These are phyloP conservation scores for Ageneiosus marmoratus DNA, from an alignment of 2,113 vertebrate species.

Conservation along the genomic window DNA sequence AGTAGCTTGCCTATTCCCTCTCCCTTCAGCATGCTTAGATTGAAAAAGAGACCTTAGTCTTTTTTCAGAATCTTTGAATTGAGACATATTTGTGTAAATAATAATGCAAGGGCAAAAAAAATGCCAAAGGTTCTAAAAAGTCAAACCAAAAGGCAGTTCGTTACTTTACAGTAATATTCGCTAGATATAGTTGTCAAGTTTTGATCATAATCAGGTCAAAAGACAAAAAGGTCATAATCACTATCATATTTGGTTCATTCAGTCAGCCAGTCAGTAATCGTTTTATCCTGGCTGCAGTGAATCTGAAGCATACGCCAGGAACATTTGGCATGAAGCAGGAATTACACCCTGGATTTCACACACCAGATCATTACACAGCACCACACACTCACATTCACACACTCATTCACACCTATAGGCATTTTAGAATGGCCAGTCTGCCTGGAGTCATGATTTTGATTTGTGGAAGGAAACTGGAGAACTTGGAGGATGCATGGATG, in stretches of 20 bases:
- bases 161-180: not conserved
- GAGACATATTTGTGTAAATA: conserved; percentile 8
- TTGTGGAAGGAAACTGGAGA: not conserved
- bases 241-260: not conserved
- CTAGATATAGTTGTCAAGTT: not conserved
- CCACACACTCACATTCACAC: not conserved
- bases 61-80: conserved; percentile 1
- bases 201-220: not conserved
- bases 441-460: not conserved
- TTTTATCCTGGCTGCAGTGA: not conserved
- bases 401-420: not conserved
- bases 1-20: conserved; percentile 56
- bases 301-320: not conserved
- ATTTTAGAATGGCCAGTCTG: not conserved
- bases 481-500: not conserved
- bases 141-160: not conserved
- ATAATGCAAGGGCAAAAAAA: not conserved
- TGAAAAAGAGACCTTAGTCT: conserved; percentile 7
- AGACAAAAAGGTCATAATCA: not conserved
- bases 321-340: not conserved
- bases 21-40: conserved; percentile 54
- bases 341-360: no score
- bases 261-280: not conserved
- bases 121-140: conserved; percentile 9
- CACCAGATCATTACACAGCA: not conserved